Evolutionary conservation across 2,113 vertebrate genomes (phyloP).

Genomic region (Mandrillus leucophaeus): DNA sequence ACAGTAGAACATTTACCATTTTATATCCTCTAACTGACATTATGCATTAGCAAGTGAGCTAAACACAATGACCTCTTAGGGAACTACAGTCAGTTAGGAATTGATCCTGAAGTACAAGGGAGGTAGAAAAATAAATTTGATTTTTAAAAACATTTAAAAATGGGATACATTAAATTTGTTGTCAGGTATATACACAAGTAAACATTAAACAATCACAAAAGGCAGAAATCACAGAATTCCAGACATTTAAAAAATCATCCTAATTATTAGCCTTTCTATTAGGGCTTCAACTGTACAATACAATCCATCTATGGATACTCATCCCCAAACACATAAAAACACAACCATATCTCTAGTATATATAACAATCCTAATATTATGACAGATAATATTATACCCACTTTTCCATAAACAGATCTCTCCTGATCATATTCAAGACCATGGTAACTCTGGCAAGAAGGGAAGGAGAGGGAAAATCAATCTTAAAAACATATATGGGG

Average conservation of each 20-base stretch:
- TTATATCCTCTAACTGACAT: background rate
- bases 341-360: background rate
- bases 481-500: background rate
- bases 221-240: background rate
- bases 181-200: background rate
- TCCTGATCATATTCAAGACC: background rate
- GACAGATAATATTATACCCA: background rate
- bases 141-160: constrained; percentile 21
- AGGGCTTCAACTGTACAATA: background rate
- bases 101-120: background rate
- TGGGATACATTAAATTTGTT: background rate
- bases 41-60: background rate
- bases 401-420: background rate
- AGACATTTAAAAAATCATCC: background rate
- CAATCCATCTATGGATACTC: background rate
- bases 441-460: background rate
- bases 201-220: constrained; percentile 17
- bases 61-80: background rate
- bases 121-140: background rate
- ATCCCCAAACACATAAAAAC: background rate
- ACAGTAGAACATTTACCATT: background rate
- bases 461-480: background rate
- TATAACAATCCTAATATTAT: background rate
- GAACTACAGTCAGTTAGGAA: background rate
- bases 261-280: background rate